Evolutionary conservation across 2,113 vertebrate genomes (phyloP).

Genomic region (Zeus faber): DNA sequence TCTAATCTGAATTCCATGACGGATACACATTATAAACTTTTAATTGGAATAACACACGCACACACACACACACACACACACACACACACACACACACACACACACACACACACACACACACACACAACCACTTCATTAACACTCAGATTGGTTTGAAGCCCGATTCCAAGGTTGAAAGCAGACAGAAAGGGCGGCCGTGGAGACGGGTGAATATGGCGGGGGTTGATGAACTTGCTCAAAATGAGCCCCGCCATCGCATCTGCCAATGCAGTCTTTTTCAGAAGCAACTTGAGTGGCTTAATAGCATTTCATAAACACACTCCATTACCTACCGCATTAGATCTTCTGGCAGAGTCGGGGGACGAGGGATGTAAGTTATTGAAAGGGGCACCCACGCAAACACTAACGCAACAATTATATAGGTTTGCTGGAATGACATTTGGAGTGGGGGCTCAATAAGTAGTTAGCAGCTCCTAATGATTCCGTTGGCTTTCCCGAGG

Average conservation of each 20-base stretch:
- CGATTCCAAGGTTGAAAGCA: too few species aligned
- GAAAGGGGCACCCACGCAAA: neutral
- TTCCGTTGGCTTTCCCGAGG: conserved; percentile 32
- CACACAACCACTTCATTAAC: too few species aligned
- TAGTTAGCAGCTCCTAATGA: conserved; percentile 24
- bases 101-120: too few species aligned
- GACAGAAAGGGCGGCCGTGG: too few species aligned
- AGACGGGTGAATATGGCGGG: too few species aligned
- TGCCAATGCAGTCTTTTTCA: neutral
- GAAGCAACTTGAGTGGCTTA: neutral
- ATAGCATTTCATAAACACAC: conserved; percentile 21
- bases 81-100: too few species aligned
- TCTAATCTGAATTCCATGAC: too few species aligned
- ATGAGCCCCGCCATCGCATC: neutral
- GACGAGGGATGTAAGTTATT: neutral
- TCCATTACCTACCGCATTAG: conserved; percentile 7
- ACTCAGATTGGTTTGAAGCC: too few species aligned
- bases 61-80: too few species aligned
- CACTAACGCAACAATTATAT: conserved; percentile 24
- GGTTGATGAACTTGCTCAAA: neutral
- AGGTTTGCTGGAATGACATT: neutral
- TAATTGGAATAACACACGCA: too few species aligned
- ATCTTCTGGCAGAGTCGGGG: neutral
- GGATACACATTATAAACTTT: too few species aligned
- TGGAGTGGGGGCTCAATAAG: conserved; percentile 13